Evolutionary conservation across 2,113 vertebrate genomes (phyloP).

Genomic region (Lota lota): DNA sequence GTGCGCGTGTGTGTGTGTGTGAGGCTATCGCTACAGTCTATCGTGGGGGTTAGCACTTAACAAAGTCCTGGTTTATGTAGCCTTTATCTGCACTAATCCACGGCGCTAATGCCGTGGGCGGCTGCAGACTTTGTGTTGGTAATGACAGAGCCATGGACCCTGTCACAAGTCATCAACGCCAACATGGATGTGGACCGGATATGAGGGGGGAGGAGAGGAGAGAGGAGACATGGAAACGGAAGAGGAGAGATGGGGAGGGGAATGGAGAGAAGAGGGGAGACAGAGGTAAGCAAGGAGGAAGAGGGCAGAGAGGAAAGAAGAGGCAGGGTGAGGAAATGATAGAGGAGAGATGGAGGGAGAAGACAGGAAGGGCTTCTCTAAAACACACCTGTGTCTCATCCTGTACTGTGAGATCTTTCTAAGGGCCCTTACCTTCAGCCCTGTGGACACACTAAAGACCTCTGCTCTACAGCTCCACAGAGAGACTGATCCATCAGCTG

Average conservation of each 20-base stretch:
- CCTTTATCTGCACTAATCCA: constrained; percentile 76
- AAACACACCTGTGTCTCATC: not conserved
- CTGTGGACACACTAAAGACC: no score
- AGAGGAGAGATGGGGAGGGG: not conserved
- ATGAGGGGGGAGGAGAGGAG: constrained; percentile 6
- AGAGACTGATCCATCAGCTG: no score
- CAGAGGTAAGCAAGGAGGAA: constrained; percentile 23
- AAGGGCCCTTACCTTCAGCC: no score
- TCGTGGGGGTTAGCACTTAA: constrained; percentile 66
- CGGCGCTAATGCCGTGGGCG: constrained; percentile 73
- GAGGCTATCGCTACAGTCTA: constrained; percentile 54
- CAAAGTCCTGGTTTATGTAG: constrained; percentile 74
- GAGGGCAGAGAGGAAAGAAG: constrained; percentile 22
- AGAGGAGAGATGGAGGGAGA: not conserved
- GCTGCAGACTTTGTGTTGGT: constrained; percentile 71
- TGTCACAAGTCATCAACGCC: constrained; percentile 68
- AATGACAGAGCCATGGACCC: constrained; percentile 72
- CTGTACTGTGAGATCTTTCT: no score
- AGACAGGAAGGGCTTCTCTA: not conserved
- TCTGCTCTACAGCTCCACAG: no score
- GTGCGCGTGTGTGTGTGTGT: constrained; percentile 13
- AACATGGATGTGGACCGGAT: constrained; percentile 51
- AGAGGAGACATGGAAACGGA: no score
- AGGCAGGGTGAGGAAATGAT: constrained; percentile 45
- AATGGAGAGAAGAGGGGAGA: constrained; percentile 11